These are phyloP conservation scores for Ia io DNA, from an alignment of 2,113 vertebrate genomes.

Conservation along the genomic window DNA sequence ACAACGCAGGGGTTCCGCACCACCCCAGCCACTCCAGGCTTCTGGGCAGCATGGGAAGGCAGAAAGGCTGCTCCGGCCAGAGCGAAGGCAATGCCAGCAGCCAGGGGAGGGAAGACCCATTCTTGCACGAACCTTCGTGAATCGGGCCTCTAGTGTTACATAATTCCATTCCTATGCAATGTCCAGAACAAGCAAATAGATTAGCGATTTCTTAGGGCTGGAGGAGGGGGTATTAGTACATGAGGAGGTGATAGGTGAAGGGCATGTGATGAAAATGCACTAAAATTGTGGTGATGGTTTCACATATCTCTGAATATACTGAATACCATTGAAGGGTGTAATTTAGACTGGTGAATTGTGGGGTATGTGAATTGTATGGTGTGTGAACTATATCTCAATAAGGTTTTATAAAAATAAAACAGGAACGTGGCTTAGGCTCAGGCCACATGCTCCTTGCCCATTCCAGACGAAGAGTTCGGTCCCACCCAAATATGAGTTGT, in stretches of 20 bases:
- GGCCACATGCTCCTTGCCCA: not conserved
- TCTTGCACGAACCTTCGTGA: too few species aligned
- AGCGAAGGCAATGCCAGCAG: too few species aligned
- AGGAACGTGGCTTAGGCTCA: not conserved
- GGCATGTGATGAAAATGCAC: not conserved
- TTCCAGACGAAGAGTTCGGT: not conserved
- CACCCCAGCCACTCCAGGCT: too few species aligned
- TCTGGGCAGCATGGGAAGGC: too few species aligned
- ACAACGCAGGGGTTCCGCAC: too few species aligned
- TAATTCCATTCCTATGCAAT: not conserved
- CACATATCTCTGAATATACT: not conserved
- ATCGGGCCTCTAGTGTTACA: not conserved
- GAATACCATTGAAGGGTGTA: too few species aligned
- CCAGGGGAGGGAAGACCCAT: too few species aligned
- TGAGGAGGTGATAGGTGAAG: not conserved
- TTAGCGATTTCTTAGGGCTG: not conserved
- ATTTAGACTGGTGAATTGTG: not conserved
- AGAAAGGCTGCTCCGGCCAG: too few species aligned
- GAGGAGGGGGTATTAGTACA: not conserved
- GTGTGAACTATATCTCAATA: not conserved
- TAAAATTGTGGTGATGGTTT: not conserved
- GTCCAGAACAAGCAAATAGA: not conserved
- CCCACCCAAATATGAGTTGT: too few species aligned
- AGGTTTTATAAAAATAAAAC: not conserved
- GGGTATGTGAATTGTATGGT: not conserved